Evolutionary conservation across 2,797 vertebrate species (phyloP).

Genomic region (Mastacembelus armatus): DNA sequence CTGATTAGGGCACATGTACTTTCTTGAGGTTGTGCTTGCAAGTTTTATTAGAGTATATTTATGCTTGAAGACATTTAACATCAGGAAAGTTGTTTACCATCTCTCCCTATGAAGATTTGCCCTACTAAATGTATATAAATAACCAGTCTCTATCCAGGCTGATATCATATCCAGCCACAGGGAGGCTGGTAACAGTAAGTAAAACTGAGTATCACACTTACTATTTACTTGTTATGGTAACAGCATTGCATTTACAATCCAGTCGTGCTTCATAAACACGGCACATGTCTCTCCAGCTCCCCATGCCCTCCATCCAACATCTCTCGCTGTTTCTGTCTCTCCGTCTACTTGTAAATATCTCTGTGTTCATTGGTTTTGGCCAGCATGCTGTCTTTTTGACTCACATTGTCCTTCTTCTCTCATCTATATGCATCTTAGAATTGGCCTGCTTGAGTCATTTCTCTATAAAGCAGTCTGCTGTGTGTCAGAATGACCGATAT

Average conservation of each 20-base stretch:
- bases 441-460: constrained; percentile 65
- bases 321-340: too few relatives aligned
- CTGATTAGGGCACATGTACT: too few relatives aligned
- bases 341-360: too few relatives aligned
- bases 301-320: constrained; percentile 2
- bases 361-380: neutral
- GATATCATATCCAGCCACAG: constrained; percentile 46
- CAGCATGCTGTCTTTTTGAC: neutral
- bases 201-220: constrained; percentile 51
- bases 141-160: constrained; percentile 44
- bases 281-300: constrained; percentile 28
- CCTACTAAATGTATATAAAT: constrained; percentile 47
- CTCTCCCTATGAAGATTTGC: constrained; percentile 21
- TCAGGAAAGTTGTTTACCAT: constrained; percentile 16
- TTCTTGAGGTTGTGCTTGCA: too few relatives aligned
- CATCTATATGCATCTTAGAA: constrained; percentile 19
- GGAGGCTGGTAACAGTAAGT: constrained; percentile 43
- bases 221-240: constrained; percentile 79
- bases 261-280: constrained; percentile 56
- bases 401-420: constrained; percentile 2
- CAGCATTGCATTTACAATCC: constrained; percentile 48
- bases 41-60: neutral
- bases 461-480: constrained; percentile 59
- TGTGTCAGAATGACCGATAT: constrained; percentile 47
- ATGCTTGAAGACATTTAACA: neutral